Evolutionary conservation across 2,113 vertebrate species (phyloP).

Genomic region (Dromiciops gliroides): DNA sequence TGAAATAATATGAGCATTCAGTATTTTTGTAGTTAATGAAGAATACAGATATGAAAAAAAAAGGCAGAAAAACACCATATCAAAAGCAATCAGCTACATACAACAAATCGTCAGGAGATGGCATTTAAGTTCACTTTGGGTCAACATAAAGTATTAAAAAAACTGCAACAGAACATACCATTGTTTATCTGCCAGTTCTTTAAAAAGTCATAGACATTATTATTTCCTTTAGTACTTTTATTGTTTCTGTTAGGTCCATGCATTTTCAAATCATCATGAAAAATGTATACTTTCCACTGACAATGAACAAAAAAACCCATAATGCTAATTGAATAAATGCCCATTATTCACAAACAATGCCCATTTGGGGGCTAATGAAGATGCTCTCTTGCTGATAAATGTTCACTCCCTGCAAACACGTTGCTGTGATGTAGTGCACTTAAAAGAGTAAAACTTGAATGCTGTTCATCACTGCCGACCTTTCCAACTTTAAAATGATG

Average conservation of each 20-base stretch:
- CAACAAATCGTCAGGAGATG: not conserved
- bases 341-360: slow-evolving; percentile 11
- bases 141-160: not conserved
- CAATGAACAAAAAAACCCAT: not conserved
- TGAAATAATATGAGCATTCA: slow-evolving; percentile 14
- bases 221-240: not conserved
- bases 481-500: slow-evolving; percentile 35
- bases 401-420: not conserved
- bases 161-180: not conserved
- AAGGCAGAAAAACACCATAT: not conserved
- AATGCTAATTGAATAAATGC: slow-evolving; percentile 6
- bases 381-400: not conserved
- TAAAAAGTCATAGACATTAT: not conserved
- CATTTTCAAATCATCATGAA: not conserved
- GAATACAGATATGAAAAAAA: slow-evolving; percentile 5
- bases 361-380: slow-evolving; percentile 10
- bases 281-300: not conserved
- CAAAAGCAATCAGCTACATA: not conserved
- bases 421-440: not conserved
- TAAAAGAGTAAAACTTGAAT: not conserved
- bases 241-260: not conserved
- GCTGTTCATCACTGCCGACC: not conserved
- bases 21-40: slow-evolving; percentile 2
- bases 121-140: slow-evolving; percentile 5
- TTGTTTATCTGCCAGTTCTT: not conserved